phyloP scores from a whole-genome alignment of 2,113 vertebrate species.

The Trogon melanurus region DNA sequence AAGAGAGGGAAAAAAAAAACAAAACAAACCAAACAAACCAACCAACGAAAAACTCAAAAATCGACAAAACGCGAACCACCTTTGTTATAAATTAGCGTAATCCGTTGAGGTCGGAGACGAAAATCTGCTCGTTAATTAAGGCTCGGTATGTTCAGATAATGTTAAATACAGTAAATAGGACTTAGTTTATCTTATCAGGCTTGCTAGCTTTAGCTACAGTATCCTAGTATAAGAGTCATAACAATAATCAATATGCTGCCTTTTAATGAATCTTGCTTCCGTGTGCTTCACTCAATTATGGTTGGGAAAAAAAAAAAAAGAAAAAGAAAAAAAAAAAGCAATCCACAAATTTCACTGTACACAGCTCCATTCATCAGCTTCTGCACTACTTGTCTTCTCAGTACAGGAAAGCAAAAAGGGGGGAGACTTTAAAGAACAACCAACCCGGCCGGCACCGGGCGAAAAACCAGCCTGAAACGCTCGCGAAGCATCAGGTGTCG shows the following conservation, averaged over 20 bases:
- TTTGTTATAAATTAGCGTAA: slow-evolving; percentile 47
- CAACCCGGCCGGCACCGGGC: slow-evolving; percentile 2
- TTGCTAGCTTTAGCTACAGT: slow-evolving; percentile 81
- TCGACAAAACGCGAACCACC: slow-evolving; percentile 24
- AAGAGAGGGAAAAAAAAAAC: neutral
- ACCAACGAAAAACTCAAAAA: neutral
- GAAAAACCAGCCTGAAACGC: neutral
- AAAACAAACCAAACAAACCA: neutral
- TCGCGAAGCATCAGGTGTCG: neutral
- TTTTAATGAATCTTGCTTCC: slow-evolving; percentile 84
- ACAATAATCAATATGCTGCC: slow-evolving; percentile 85
- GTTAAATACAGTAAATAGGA: slow-evolving; percentile 84
- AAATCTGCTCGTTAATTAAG: slow-evolving; percentile 66
- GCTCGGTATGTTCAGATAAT: slow-evolving; percentile 81
- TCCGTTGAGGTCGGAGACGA: slow-evolving; percentile 51
- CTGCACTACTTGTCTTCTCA: slow-evolving; percentile 74
- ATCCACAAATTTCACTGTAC: slow-evolving; percentile 73
- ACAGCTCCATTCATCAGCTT: slow-evolving; percentile 74
- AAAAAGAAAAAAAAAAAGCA: slow-evolving; percentile 33
- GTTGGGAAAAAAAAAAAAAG: slow-evolving; percentile 47
- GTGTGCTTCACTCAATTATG: slow-evolving; percentile 73
- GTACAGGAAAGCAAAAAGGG: slow-evolving; percentile 65
- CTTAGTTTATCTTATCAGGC: slow-evolving; percentile 82
- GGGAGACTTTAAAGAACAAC: slow-evolving; percentile 82
- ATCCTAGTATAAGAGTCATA: slow-evolving; percentile 78